Evolutionary conservation across 2,797 vertebrate species (phyloP).

Genomic region (Diglossa cyanea): DNA sequence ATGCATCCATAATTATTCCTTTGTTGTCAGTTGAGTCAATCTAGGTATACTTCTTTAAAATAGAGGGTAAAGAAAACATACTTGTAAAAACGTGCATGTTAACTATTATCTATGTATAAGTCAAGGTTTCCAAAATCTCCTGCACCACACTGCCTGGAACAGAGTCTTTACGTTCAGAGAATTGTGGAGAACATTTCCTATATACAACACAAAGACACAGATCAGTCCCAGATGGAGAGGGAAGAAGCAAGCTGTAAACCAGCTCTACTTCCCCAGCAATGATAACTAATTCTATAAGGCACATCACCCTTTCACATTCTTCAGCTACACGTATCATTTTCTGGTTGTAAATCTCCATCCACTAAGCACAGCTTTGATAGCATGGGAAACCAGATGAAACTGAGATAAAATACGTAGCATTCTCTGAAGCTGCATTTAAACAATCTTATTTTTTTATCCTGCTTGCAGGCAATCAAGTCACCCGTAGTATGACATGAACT

Average conservation of each 20-base stretch:
- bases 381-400: slow-evolving; percentile 59
- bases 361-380: slow-evolving; percentile 52
- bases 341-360: slow-evolving; percentile 50
- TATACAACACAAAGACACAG: not conserved
- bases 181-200: slow-evolving; percentile 54
- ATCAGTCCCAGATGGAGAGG: slow-evolving; percentile 49
- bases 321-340: slow-evolving; percentile 27
- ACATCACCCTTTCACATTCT: slow-evolving; percentile 47
- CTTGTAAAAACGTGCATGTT: not conserved
- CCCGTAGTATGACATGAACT: not conserved
- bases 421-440: slow-evolving; percentile 38
- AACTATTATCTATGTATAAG: not conserved
- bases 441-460: not conserved
- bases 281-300: slow-evolving; percentile 41
- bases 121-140: not conserved
- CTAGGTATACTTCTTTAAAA: not conserved
- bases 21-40: not conserved
- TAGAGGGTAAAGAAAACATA: not conserved
- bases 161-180: not conserved
- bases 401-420: slow-evolving; percentile 19
- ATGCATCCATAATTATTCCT: not conserved
- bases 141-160: not conserved
- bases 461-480: not conserved
- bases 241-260: slow-evolving; percentile 45
- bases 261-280: slow-evolving; percentile 31